These are phyloP conservation scores for Antechinus flavipes DNA, from an alignment of 2,113 vertebrate genomes.

Conservation along the genomic window DNA sequence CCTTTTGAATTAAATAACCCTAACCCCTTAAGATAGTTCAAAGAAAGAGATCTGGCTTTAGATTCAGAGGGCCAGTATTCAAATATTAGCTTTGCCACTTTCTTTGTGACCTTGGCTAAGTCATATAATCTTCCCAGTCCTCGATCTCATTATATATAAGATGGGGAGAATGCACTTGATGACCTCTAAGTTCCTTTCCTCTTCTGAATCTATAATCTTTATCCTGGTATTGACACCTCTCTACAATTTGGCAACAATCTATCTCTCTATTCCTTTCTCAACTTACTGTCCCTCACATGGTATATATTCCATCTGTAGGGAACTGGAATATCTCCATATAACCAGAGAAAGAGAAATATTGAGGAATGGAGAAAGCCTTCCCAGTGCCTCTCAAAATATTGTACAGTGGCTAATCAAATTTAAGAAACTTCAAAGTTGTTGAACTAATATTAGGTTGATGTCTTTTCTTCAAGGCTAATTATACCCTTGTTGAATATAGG, in stretches of 20 bases:
- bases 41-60: no score
- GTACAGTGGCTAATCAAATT: not conserved
- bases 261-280: not conserved
- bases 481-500: not conserved
- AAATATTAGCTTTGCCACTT: no score
- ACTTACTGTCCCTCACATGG: not conserved
- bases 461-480: not conserved
- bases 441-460: not conserved
- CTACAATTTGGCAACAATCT: not conserved
- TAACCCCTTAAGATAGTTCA: no score
- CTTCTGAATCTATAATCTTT: not conserved
- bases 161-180: not conserved
- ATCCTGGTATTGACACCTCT: not conserved
- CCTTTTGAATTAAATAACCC: no score
- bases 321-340: not conserved
- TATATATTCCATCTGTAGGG: not conserved
- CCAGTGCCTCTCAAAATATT: not conserved
- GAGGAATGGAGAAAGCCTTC: not conserved
- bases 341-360: not conserved
- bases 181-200: not conserved
- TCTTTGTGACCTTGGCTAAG: no score
- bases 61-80: no score
- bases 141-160: not conserved
- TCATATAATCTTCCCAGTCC: not conserved
- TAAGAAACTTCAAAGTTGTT: not conserved